Evolutionary conservation across 2,797 vertebrate species (phyloP), one percentile per base, ranked within the genome.

Genomic region (Spinus olivaceus): DNA sequence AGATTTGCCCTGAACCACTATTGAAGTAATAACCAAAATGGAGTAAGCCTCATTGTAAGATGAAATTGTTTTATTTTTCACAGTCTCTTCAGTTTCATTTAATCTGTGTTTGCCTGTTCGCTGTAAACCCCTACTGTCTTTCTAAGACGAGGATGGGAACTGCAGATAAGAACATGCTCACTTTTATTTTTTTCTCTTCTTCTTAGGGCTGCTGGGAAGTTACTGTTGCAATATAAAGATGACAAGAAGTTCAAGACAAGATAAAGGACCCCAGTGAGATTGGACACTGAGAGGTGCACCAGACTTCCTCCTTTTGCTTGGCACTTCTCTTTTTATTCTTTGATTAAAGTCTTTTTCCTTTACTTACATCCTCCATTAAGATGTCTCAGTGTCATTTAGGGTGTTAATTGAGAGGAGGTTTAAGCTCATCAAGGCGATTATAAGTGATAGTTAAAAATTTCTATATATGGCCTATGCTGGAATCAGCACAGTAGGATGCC

Each of bases 361-460:
- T 98, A 98, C 98, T 98, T 98, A 98, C 98, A 98, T 98, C 98
- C 98, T 97, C 98, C 98, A 98, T 99, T 99, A 99, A 98, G 97
- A 98, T 97, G 98, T 98, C 98, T 98, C 97, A 92, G 97, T 98
- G 98, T 98, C 98, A 98, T 98, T 99, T 99, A 98, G 98, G 98
- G 98, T 98, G 98, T 98, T 99, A 99, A 99, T 99, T 99, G 98
- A 99, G 98, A 98, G 98, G 98, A 98, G 98, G 98, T 98, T 98
- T 97, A 98, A 98, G 98, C 99, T 99, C 99, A 98, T 99, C 98
- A 98, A 98, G 98, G 98, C 98, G 98, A 99, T 99, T 99, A 99
- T 99, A 98, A 99, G 98, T 98, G 98, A 98, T 98, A 98, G 98
- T 98, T 98, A 98, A 98, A 99, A 99, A 99, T 98, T 98, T 98